Percentiles rank a stretch among this genome's conserved stretches.
Evolutionary conservation across 2,888 invertebrate species (phyloP).

Genomic region (Ephialtes manifestator): DNA sequence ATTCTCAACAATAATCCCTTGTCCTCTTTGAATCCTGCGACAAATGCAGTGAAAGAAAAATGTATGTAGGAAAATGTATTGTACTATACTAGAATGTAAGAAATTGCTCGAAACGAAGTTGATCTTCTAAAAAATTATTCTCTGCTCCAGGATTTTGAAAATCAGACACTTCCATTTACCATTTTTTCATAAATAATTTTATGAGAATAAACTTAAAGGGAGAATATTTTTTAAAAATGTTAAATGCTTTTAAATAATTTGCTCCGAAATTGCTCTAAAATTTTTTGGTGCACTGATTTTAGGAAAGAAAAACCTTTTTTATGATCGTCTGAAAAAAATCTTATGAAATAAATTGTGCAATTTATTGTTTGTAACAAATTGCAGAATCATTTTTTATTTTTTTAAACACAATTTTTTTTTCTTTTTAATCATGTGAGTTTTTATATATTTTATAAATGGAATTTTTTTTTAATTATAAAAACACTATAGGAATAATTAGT

Average conservation of each 20-base stretch:
- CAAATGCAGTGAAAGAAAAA: slow-evolving; percentile 6
- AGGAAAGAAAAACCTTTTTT: too few relatives aligned
- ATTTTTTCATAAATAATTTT: neutral
- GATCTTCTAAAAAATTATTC: neutral
- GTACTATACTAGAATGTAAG: slow-evolving; percentile 56
- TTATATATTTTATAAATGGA: too few relatives aligned
- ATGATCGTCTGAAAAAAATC: too few relatives aligned
- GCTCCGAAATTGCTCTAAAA: too few relatives aligned
- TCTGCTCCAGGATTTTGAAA: neutral
- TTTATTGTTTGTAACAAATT: too few relatives aligned
- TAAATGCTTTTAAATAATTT: neutral
- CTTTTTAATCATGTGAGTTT: too few relatives aligned
- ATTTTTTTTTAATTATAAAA: too few relatives aligned
- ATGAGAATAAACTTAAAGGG: neutral
- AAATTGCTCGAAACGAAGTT: neutral
- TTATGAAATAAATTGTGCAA: too few relatives aligned
- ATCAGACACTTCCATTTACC: neutral
- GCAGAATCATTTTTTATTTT: too few relatives aligned
- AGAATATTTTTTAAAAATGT: neutral
- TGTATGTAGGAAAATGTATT: slow-evolving; percentile 49
- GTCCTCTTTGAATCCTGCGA: neutral
- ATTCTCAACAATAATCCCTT: neutral
- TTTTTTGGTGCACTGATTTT: too few relatives aligned
- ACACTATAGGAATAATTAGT: too few relatives aligned
- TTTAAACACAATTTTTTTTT: too few relatives aligned